Evolutionary conservation across 2,888 invertebrate genomes (phyloP).

Genomic region (Eupithecia dodoneata): DNA sequence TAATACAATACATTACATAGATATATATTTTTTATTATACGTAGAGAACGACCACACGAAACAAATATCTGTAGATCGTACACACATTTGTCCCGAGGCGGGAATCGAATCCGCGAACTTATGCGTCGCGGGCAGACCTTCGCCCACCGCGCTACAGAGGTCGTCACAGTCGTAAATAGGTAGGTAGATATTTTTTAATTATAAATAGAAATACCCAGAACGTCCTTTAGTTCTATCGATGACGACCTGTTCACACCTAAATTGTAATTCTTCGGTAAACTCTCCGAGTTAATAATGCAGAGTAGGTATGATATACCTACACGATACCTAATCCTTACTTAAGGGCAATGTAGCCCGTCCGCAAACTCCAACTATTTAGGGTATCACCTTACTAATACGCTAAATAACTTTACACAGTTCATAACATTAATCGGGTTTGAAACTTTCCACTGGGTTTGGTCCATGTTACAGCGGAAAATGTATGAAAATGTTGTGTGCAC

Average conservation of each 20-base stretch:
- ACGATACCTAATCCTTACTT: constrained; percentile 26
- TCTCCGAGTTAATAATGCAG: constrained; percentile 24
- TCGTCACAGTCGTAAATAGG: too few relatives aligned
- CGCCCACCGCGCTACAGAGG: too few relatives aligned
- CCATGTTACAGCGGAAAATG: constrained; percentile 13
- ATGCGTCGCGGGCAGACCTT: too few relatives aligned
- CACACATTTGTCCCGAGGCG: too few relatives aligned
- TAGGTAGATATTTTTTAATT: too few relatives aligned
- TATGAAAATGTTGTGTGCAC: neutral
- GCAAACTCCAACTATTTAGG: constrained; percentile 35
- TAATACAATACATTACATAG: too few relatives aligned
- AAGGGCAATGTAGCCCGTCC: constrained; percentile 23
- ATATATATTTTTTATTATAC: too few relatives aligned
- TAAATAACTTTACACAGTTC: constrained; percentile 37
- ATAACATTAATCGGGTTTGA: constrained; percentile 34
- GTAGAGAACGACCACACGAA: too few relatives aligned
- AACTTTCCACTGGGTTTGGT: constrained; percentile 28
- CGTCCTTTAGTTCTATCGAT: too few relatives aligned
- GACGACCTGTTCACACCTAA: neutral
- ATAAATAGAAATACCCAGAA: too few relatives aligned
- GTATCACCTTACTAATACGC: constrained; percentile 37
- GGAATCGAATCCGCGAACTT: too few relatives aligned
- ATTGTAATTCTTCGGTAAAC: neutral
- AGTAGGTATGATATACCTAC: neutral
- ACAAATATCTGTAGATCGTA: too few relatives aligned